phyloP scores from a whole-genome alignment of 2,888 invertebrate genomes.

The Trissoscelio sp. region DNA sequence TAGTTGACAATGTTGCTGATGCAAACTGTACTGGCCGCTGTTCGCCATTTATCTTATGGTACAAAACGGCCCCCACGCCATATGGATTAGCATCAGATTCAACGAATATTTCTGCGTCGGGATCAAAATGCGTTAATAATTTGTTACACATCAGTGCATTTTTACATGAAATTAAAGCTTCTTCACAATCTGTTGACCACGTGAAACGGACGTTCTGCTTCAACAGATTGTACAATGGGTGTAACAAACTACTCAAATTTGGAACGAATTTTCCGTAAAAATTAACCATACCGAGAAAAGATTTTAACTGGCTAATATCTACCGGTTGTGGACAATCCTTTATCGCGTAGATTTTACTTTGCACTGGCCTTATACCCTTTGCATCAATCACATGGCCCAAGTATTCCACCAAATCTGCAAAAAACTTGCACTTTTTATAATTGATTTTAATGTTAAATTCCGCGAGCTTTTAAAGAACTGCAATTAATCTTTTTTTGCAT shows the following conservation, averaged over 20 bases:
- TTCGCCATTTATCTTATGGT: too few relatives aligned
- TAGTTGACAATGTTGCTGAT: too few relatives aligned
- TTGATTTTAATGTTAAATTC: slow-evolving; percentile 15
- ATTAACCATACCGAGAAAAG: slow-evolving; percentile 75
- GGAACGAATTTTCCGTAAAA: slow-evolving; percentile 76
- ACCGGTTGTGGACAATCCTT: slow-evolving; percentile 44
- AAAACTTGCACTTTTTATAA: slow-evolving; percentile 29
- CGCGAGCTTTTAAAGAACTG: background rate
- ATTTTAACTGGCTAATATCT: slow-evolving; percentile 71
- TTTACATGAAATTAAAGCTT: background rate
- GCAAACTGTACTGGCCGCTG: too few relatives aligned
- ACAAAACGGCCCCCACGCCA: background rate
- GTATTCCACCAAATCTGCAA: slow-evolving; percentile 22
- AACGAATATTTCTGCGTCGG: background rate
- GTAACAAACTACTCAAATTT: slow-evolving; percentile 1
- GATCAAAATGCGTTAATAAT: background rate
- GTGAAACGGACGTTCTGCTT: background rate
- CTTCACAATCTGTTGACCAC: background rate
- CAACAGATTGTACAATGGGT: background rate
- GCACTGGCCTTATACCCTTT: slow-evolving; percentile 44
- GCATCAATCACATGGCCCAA: slow-evolving; percentile 32
- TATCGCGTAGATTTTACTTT: slow-evolving; percentile 18
- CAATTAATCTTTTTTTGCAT: slow-evolving; percentile 15
- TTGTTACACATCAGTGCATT: background rate
- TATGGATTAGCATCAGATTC: background rate